Percentiles rank a stretch among this genome's conserved stretches.
Evolutionary conservation across 2,113 vertebrate species (phyloP).

Genomic region (Sinocyclocheilus grahami): DNA sequence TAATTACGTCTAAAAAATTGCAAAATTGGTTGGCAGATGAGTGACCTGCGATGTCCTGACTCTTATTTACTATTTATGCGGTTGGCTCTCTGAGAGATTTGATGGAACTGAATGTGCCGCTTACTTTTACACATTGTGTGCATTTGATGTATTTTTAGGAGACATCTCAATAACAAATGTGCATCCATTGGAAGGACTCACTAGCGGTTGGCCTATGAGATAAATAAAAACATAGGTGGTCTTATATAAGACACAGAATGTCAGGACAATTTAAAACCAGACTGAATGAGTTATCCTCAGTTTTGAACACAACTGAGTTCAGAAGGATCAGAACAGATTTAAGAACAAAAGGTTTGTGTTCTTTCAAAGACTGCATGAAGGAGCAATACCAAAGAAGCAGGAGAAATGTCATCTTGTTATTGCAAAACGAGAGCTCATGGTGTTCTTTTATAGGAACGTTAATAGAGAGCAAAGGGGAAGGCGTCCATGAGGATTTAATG

Average conservation of each 20-base stretch:
- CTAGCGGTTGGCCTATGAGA: background rate
- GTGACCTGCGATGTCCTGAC: background rate
- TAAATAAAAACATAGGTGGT: background rate
- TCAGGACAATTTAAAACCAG: conserved; percentile 9
- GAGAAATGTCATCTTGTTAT: background rate
- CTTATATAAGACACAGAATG: background rate
- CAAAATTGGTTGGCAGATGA: background rate
- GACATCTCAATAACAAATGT: background rate
- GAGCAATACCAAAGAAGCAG: background rate
- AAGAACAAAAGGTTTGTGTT: background rate
- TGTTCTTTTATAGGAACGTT: background rate
- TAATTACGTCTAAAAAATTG: background rate
- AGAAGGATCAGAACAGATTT: background rate
- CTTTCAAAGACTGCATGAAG: background rate
- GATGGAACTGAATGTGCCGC: background rate
- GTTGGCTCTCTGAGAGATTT: background rate
- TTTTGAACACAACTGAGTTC: background rate
- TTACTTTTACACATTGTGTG: background rate
- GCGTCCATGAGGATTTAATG: background rate
- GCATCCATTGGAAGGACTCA: background rate
- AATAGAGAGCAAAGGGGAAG: background rate
- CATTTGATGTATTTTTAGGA: background rate
- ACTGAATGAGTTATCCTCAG: background rate
- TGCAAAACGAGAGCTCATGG: background rate
- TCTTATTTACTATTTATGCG: background rate